Percentiles rank a stretch among this genome's conserved stretches.
Conservation (phyloP, 2,888 invertebrate genomes). For the Venusia cambrica region DNA sequence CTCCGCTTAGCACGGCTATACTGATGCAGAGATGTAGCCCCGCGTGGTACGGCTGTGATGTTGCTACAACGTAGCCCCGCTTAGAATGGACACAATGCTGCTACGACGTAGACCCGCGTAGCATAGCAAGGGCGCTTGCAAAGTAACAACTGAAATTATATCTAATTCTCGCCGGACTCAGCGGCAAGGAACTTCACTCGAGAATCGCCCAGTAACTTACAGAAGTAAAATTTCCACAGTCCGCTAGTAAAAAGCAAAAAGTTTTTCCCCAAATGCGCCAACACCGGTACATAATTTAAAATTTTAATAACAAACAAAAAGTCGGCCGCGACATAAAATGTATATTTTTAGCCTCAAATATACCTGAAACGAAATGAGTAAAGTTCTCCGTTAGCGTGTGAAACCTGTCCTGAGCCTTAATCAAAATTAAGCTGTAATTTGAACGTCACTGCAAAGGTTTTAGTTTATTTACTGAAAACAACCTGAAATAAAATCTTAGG, state of each 20-base stretch:
- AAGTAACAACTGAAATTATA: slow-evolving; percentile 35
- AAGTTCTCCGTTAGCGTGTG: slow-evolving; percentile 23
- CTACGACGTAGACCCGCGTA: slow-evolving; percentile 5
- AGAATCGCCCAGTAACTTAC: slow-evolving; percentile 34
- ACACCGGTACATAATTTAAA: slow-evolving; percentile 40
- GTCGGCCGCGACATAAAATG: slow-evolving; percentile 15
- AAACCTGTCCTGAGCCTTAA: slow-evolving; percentile 21
- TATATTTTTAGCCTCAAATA: slow-evolving; percentile 18
- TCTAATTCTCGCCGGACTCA: slow-evolving; percentile 39
- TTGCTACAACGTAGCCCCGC: slow-evolving; percentile 1
- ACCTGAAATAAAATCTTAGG: too few relatives aligned
- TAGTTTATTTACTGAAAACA: too few relatives aligned
- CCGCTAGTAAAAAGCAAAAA: slow-evolving; percentile 34
- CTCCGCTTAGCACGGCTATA: slow-evolving; percentile 9
- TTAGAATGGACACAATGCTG: slow-evolving; percentile 4
- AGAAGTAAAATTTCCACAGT: slow-evolving; percentile 52
- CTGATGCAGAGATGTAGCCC: neutral
- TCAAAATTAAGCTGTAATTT: slow-evolving; percentile 16
- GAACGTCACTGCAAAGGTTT: too few relatives aligned
- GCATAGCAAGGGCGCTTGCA: slow-evolving; percentile 26
- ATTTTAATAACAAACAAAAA: slow-evolving; percentile 44
- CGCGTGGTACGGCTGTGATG: slow-evolving; percentile 7
- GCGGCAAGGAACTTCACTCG: slow-evolving; percentile 34
- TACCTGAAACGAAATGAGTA: slow-evolving; percentile 25
- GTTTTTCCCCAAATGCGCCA: slow-evolving; percentile 40